Base-by-base conservation (phyloP, 2,888 invertebrate species). In the Barypeithes pellucidus region DNA sequence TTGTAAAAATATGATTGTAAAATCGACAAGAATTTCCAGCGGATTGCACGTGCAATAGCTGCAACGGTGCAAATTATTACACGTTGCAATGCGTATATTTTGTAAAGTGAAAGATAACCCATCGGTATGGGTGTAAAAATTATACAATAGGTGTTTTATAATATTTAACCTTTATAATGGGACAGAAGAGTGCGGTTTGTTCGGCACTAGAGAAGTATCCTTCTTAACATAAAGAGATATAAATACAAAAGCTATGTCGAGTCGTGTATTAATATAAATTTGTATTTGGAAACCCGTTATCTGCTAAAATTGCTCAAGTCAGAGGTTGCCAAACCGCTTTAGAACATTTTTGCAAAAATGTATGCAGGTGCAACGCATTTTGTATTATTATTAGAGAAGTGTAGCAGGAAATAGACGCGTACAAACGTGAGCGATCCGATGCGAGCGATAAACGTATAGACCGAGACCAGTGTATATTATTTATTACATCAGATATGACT, bases 1-100 rank as follows among this genome's bases (percentile, higher is more conserved):
- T 68, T 68, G 68, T 61, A 68, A 68, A 47, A 70, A 70, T 71
- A 65, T 29, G 45, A 59, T 70, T 70, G 70, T 67, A 67, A 67
- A 67, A 67, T 67, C 67, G 59, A 63, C 39, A 47, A 47, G 50
- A 70, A 54, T 63, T 63, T 70, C 63, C 43, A 62, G 33, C 54
- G 45, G 63, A 70, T 70, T 70, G 52, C 69, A 70, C 69, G 69
- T 70, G 62, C 68, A 63, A 62, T 63, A 61, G 24, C 60, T 70
- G 69, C 69, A 70, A 70, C 39, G 57, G 57, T 52, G 69, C 54
- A 70, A 70, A 70, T 70, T 29, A 29, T 24, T 69, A 62, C 52
- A 61, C 63, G 41, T 70, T 70, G 69, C 69, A 57, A 43, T 22
- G 39, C 41, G n/a, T n/a, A 62, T 43, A 62, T 43, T 67, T 67